Percentiles rank a stretch among this genome's conserved stretches.
Evolutionary conservation across 2,888 invertebrate genomes (phyloP).

Genomic region (Unio delphinus): DNA sequence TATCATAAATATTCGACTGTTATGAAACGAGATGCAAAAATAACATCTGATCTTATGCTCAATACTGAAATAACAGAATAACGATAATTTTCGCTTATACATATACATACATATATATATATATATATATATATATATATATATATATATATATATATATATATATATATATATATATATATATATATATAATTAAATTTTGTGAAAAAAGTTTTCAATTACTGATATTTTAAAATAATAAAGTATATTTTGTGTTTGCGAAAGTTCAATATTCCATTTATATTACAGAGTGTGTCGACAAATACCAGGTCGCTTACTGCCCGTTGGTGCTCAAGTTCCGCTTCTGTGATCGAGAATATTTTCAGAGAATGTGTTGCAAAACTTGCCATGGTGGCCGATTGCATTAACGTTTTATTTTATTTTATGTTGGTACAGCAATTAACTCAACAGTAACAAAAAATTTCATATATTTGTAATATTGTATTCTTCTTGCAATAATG

Average conservation of each 20-base stretch:
- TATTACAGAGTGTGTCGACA: constrained; percentile 63
- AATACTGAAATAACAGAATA: too few relatives aligned
- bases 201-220: too few relatives aligned
- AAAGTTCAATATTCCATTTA: not conserved
- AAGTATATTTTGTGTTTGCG: constrained; percentile 2
- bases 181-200: too few relatives aligned
- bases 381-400: constrained; percentile 44
- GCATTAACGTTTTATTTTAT: too few relatives aligned
- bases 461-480: too few relatives aligned
- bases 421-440: too few relatives aligned
- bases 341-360: constrained; percentile 65
- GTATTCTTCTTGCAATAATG: too few relatives aligned
- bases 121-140: constrained; percentile 1
- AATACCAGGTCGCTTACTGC: constrained; percentile 66
- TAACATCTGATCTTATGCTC: too few relatives aligned
- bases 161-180: not conserved
- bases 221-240: not conserved
- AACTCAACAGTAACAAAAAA: too few relatives aligned
- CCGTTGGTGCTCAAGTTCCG: constrained; percentile 64
- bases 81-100: not conserved
- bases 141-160: not conserved
- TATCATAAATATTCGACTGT: too few relatives aligned
- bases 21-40: too few relatives aligned
- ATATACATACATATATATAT: not conserved
- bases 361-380: constrained; percentile 66